These are phyloP conservation scores for Thalassarche chlororhynchos DNA, from an alignment of 2,113 vertebrate species.

Conservation along the genomic window DNA sequence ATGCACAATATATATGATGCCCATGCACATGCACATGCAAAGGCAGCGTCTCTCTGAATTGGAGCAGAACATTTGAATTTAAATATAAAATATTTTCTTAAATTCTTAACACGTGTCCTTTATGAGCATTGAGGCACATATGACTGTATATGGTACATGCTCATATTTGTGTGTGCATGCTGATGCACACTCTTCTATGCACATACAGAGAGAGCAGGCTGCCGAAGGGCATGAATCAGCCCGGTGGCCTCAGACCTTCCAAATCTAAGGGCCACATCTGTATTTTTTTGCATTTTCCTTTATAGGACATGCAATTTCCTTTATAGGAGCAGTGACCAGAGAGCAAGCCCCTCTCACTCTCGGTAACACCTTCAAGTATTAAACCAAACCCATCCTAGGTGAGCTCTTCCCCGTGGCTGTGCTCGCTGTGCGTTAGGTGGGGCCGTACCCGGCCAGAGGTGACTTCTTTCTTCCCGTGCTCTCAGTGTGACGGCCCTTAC, in stretches of 20 bases:
- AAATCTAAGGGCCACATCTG: fast-evolving
- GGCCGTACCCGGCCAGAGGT: neutral
- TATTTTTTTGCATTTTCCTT: neutral
- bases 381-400: neutral
- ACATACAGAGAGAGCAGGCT: neutral
- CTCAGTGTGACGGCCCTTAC: fast-evolving
- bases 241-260: neutral
- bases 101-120: fast-evolving
- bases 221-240: neutral
- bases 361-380: neutral
- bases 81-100: neutral
- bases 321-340: neutral
- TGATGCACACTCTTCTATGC: fast-evolving
- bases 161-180: fast-evolving
- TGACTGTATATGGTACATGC: fast-evolving
- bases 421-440: neutral
- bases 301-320: neutral
- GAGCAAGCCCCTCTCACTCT: neutral
- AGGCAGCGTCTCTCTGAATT: neutral
- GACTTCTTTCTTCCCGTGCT: neutral
- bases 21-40: fast-evolving
- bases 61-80: neutral
- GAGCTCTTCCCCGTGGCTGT: neutral
- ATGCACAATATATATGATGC: neutral
- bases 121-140: neutral